phyloP scores from a whole-genome alignment of 2,113 vertebrate genomes.

The Ceratotherium simum region DNA sequence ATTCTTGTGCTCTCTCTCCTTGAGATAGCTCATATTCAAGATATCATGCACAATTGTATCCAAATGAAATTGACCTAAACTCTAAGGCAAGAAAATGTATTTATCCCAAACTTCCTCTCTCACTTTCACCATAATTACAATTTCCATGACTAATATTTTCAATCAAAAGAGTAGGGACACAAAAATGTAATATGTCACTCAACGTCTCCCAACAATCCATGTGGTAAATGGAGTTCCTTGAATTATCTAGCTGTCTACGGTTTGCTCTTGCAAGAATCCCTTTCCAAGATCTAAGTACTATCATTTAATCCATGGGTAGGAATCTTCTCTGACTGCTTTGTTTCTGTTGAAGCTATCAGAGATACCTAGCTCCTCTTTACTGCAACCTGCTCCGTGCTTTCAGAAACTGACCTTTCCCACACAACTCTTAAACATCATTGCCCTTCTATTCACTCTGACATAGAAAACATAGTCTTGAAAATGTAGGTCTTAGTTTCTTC shows the following conservation, averaged over 20 bases:
- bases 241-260: not conserved
- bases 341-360: not conserved
- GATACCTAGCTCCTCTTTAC: not conserved
- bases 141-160: not conserved
- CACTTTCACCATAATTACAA: not conserved
- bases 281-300: not conserved
- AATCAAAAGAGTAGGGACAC: not conserved
- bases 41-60: not conserved
- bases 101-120: not conserved
- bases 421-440: not conserved
- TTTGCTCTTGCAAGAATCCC: not conserved
- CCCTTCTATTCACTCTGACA: not conserved
- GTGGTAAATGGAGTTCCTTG: not conserved
- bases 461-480: not conserved
- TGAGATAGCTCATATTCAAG: not conserved
- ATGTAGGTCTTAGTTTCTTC: not conserved
- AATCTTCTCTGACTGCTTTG: not conserved
- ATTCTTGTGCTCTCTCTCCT: not conserved
- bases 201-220: not conserved
- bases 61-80: constrained; percentile 46
- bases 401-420: not conserved
- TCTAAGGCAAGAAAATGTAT: not conserved
- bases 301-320: not conserved
- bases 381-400: not conserved
- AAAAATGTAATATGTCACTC: constrained; percentile 3